Evolutionary conservation across 2,888 invertebrate genomes (phyloP), one percentile per base, ranked within the genome.

Genomic region (Pyrgus malvae): DNA sequence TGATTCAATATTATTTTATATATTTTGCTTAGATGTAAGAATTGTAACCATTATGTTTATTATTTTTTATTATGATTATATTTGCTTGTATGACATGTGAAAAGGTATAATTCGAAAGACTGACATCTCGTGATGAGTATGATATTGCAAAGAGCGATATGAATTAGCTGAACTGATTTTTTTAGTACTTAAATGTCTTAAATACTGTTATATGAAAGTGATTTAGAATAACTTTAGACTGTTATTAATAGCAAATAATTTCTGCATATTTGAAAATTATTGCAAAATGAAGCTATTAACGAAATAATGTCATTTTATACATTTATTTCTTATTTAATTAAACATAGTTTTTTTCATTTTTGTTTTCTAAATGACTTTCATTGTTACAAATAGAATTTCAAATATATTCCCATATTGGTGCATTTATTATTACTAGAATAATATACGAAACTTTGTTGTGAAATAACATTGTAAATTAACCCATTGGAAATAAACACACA

Each of bases 341-440:
- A 3, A 23, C 6, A 4, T 23, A 6, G 29, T 8, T 8, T 9
- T 9, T 2, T 3, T 9, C 2, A n/a, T 12, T 40, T 23, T 21
- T 12, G 12, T 14, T 0, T 49, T 33, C 33, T 50, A 41, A 42
- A 50, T 50, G 16, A 37, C 37, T 37, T 44, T 57, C 38, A 41
- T 33, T 42, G 23, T 42, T 49, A 31, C 14, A 16, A 25, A 9
- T 17, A 35, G 19, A 27, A 21, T 29, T 44, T 37, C 35, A 51
- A 25, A 44, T 33, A 46, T 33, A 53, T 53, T 54, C 40, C 57
- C 59, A 60, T 45, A 40, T 67, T 63, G 67, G 66, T 70, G 69
- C 67, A 68, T 70, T 68, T 68, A 67, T 62, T 49, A 60, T 51
- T 46, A 46, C 49, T 63, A 64, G 59, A 44, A 29, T 35, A 37